A percentile compares a stretch with the other conserved stretches of the same genome.
Conservation (phyloP, 1,140 invertebrate genomes). For the Bombus waltoni region DNA sequence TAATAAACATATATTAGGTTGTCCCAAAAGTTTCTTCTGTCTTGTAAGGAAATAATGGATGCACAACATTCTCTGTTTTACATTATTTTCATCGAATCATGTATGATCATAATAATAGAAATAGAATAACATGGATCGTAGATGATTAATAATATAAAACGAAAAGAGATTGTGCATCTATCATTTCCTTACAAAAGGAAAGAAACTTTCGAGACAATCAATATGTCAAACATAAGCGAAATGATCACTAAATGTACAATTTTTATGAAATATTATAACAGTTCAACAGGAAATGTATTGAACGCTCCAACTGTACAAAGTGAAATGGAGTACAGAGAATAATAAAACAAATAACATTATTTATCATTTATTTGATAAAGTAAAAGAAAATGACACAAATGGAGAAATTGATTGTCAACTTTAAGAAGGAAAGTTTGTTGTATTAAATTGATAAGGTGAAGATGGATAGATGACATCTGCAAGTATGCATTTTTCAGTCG, state of each 20-base stretch:
- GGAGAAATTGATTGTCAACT: not conserved
- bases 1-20: not conserved
- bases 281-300: not conserved
- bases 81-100: too few species aligned
- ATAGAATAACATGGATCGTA: too few species aligned
- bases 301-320: constrained; percentile 7
- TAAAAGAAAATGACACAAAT: not conserved
- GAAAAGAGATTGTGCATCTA: too few species aligned
- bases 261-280: not conserved
- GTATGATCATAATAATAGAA: too few species aligned
- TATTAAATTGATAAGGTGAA: not conserved
- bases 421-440: not conserved
- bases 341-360: not conserved
- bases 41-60: too few species aligned
- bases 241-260: not conserved
- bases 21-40: too few species aligned
- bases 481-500: constrained; percentile 17
- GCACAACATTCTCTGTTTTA: too few species aligned
- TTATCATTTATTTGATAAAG: not conserved
- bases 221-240: not conserved
- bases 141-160: too few species aligned
- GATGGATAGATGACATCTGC: constrained; percentile 36
- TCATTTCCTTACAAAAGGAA: too few species aligned
- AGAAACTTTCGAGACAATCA: too few species aligned
- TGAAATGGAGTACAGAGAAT: constrained; percentile 9